Conservation (phyloP, 2,888 invertebrate genomes). For the Synergus gifuensis region DNA sequence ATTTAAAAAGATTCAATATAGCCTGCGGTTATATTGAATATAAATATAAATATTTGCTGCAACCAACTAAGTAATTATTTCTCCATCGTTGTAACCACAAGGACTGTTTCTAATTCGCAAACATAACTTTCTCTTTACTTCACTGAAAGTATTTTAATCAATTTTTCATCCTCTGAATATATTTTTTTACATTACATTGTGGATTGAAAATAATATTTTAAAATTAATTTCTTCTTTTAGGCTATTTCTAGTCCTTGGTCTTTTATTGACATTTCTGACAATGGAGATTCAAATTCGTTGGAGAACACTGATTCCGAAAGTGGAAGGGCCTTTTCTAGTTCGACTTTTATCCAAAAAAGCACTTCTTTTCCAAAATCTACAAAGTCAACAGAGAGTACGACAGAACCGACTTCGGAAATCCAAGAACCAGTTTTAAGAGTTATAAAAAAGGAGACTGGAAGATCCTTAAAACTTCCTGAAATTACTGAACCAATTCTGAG, state of each 20-base stretch:
- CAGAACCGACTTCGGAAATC: slow-evolving; percentile 79
- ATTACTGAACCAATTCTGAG: slow-evolving; percentile 84
- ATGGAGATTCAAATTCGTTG: slow-evolving; percentile 71
- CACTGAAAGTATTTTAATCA: not conserved
- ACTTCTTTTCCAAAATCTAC: slow-evolving; percentile 40
- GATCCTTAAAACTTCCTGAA: slow-evolving; percentile 77
- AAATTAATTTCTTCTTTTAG: slow-evolving; percentile 29
- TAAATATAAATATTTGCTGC: not conserved
- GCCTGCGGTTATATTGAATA: not conserved
- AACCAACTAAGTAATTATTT: not conserved
- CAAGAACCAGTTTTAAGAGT: slow-evolving; percentile 84
- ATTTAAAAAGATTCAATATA: not conserved
- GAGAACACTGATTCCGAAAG: slow-evolving; percentile 68
- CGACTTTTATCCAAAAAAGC: slow-evolving; percentile 48
- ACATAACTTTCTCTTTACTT: not conserved
- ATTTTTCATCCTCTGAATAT: not conserved
- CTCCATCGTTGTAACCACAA: not conserved
- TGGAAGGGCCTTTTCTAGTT: slow-evolving; percentile 71
- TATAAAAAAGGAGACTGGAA: slow-evolving; percentile 76
- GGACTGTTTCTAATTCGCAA: not conserved
- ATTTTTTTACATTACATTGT: too few species aligned
- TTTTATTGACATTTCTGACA: slow-evolving; percentile 68
- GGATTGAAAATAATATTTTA: not conserved
- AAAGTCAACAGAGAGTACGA: slow-evolving; percentile 46
- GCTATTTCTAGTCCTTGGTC: slow-evolving; percentile 68